Percentiles rank a stretch among this genome's conserved stretches.
Evolutionary conservation across 2,888 invertebrate genomes (phyloP).

Genomic region (Xestobium rufovillosum): DNA sequence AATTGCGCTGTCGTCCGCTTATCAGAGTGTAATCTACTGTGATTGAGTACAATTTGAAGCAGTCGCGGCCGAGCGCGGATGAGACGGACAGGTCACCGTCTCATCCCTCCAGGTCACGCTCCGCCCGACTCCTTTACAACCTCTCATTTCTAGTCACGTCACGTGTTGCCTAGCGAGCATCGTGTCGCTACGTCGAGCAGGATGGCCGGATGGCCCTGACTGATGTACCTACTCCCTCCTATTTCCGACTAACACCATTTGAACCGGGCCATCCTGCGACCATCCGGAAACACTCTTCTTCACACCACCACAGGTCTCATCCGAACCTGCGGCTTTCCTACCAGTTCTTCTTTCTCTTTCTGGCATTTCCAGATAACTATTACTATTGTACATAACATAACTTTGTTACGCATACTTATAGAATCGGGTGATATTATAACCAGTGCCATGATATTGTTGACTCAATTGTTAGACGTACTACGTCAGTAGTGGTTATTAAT

Average conservation of each 20-base stretch:
- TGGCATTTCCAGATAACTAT: conserved; percentile 5
- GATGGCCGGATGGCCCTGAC: conserved; percentile 40
- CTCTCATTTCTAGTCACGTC: conserved; percentile 37
- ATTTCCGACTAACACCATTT: conserved; percentile 36
- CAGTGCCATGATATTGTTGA: conserved; percentile 47
- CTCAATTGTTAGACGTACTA: conserved; percentile 43
- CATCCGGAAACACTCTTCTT: too few relatives aligned
- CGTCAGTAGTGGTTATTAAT: conserved; percentile 43
- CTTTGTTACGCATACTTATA: conserved; percentile 43
- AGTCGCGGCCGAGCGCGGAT: conserved; percentile 31
- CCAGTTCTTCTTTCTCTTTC: neutral
- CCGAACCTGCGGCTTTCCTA: too few relatives aligned
- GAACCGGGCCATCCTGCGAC: too few relatives aligned
- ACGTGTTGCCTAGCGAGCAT: conserved; percentile 9
- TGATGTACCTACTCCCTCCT: conserved; percentile 40
- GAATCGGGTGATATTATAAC: conserved; percentile 47
- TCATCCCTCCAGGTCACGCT: conserved; percentile 35
- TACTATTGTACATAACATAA: conserved; percentile 28
- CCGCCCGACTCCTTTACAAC: conserved; percentile 33
- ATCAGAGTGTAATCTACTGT: conserved; percentile 33
- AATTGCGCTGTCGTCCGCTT: conserved; percentile 8
- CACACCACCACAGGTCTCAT: too few relatives aligned
- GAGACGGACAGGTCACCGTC: conserved; percentile 31
- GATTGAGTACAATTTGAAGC: conserved; percentile 40
- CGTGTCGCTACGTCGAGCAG: conserved; percentile 26